These are phyloP conservation scores for Papilio aristodemus DNA, from an alignment of 1,140 invertebrate genomes.

Conservation along the genomic window DNA sequence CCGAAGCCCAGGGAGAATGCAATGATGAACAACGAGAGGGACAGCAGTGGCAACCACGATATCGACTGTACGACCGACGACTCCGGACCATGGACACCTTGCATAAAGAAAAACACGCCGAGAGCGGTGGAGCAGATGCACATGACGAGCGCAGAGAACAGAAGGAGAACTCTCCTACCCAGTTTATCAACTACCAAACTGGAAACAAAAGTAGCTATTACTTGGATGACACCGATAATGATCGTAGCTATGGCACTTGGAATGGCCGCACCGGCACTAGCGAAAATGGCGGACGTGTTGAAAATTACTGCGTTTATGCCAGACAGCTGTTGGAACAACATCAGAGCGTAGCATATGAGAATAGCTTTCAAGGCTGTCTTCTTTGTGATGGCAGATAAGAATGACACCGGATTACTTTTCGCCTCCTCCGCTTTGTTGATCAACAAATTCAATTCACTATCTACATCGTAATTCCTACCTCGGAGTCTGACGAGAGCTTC, in stretches of 20 bases:
- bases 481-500: slow-evolving; percentile 84
- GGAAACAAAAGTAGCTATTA: slow-evolving; percentile 85
- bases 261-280: slow-evolving; percentile 82
- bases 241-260: slow-evolving; percentile 83
- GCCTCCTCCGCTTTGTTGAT: slow-evolving; percentile 82
- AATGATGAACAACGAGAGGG: slow-evolving; percentile 87
- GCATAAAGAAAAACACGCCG: slow-evolving; percentile 85
- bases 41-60: slow-evolving; percentile 86
- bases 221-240: slow-evolving; percentile 89
- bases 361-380: slow-evolving; percentile 85
- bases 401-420: slow-evolving; percentile 77
- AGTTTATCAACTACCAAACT: slow-evolving; percentile 88
- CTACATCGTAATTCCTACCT: slow-evolving; percentile 84
- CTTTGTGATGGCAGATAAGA: slow-evolving; percentile 81
- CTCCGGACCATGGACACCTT: slow-evolving; percentile 71
- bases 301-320: slow-evolving; percentile 94
- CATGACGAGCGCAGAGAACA: slow-evolving; percentile 84
- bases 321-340: slow-evolving; percentile 92
- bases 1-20: slow-evolving; percentile 90
- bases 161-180: slow-evolving; percentile 86
- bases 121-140: slow-evolving; percentile 82
- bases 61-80: slow-evolving; percentile 78
- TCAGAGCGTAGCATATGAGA: slow-evolving; percentile 87
- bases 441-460: slow-evolving; percentile 82
- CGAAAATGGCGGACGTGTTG: slow-evolving; percentile 88